Evolutionary conservation across 2,888 invertebrate genomes (phyloP).

Genomic region (Adineta ricciae): DNA sequence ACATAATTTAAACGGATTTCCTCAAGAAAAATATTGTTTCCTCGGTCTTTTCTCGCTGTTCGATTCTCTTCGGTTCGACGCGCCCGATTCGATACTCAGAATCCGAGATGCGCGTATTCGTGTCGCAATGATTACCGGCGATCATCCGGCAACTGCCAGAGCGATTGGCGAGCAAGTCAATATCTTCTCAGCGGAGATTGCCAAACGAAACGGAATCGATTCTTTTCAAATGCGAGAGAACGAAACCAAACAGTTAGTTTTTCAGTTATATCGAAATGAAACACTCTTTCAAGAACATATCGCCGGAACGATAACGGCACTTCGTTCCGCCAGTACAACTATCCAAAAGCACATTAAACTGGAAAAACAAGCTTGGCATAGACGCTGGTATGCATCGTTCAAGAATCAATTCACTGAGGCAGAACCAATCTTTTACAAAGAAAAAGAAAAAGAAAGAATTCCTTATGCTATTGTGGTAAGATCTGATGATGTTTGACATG

Average conservation of each 20-base stretch:
- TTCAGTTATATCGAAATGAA: too few species aligned
- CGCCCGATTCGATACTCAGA: not conserved
- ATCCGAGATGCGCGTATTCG: not conserved
- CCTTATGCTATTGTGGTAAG: not conserved
- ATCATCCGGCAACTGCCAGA: not conserved
- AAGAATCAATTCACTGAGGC: too few species aligned
- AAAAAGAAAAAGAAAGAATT: slow-evolving; percentile 7
- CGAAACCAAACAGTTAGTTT: too few species aligned
- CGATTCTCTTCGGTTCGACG: not conserved
- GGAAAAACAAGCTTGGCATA: too few species aligned
- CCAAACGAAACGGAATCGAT: slow-evolving; percentile 12
- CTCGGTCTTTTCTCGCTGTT: not conserved
- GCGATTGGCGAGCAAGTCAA: not conserved
- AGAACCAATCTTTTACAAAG: too few species aligned
- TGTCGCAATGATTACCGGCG: too few species aligned
- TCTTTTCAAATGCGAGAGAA: not conserved
- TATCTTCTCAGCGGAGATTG: not conserved
- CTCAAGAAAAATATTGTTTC: not conserved
- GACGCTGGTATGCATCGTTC: too few species aligned
- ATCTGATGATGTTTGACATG: too few species aligned
- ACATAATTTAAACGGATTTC: not conserved
- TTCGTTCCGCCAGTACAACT: too few species aligned
- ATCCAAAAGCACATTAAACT: too few species aligned
- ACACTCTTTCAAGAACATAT: too few species aligned
- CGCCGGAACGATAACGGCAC: too few species aligned